Base-by-base conservation (phyloP, 2,888 invertebrate genomes). In the Ferdinandea cuprea region DNA sequence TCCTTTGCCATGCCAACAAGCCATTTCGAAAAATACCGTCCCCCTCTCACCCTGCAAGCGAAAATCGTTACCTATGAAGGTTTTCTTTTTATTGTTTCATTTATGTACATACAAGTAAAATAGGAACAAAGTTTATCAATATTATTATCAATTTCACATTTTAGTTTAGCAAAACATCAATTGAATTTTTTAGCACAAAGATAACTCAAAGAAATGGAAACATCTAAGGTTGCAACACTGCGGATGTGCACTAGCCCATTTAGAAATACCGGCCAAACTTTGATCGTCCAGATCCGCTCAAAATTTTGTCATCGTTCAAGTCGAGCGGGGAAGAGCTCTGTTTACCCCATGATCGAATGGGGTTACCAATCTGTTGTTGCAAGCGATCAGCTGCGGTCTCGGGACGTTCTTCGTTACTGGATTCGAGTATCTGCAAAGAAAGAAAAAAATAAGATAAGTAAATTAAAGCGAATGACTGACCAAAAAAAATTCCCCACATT, bases 371-470 rank as follows among this genome's bases (percentile, higher is more conserved):
- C 17, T 83, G 83, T 44, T 83, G 83, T 46, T 77, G 83, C 61
- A 83, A 58, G 6, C 78, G 83, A 40, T 83, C 83, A n/a, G 59
- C 77, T 8, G 77, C 54, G 0, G 56, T 44, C 37, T 86, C 44
- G 68, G 77, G 87, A 52, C 85, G 89, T 68, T 90, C 89, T 86
- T 91, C 90, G 86, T 89, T 90, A 87, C 91, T 91, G 35, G 90
- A 91, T 85, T 91, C 90, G 85, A 91, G 89, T 85, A 90, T 90
- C 91, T 90, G 87, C n/a, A n/a, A n/a, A n/a, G n/a, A n/a, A n/a
- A n/a, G n/a, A n/a, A n/a, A n/a, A 85, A 88, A 87, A 48, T 30
- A 85, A n/a, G 21, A 76, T 15, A n/a, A n/a, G 28, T 9, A 37
- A 37, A n/a, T 32, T 2, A 40, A 40, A 15, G 8, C 15, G 7